phyloP scores from a whole-genome alignment of 2,113 vertebrate species.

The Emydura subglobosa region DNA sequence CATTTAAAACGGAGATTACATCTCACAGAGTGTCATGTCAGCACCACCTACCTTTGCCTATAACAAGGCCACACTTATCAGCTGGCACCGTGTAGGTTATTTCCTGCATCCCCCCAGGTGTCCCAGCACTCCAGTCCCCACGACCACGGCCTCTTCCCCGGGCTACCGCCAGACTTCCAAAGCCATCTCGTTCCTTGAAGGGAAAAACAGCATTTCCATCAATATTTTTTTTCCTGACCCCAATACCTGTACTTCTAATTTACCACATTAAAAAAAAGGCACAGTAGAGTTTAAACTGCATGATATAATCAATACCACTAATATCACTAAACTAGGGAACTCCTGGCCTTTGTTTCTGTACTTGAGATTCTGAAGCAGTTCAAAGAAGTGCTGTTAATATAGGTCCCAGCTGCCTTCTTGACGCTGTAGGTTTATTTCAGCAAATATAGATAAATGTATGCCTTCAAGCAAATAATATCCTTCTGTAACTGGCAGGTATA shows the following conservation, averaged over 20 bases:
- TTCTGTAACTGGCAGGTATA: background rate
- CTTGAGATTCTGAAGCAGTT: background rate
- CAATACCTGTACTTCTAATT: background rate
- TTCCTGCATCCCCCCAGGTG: slow-evolving; percentile 91
- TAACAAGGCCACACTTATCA: slow-evolving; percentile 98
- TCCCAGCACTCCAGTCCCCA: slow-evolving; percentile 88
- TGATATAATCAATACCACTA: background rate
- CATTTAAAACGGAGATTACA: background rate
- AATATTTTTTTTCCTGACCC: background rate
- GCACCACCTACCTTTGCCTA: slow-evolving; percentile 91
- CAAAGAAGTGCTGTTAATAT: background rate
- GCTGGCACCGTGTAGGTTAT: slow-evolving; percentile 97
- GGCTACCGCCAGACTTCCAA: slow-evolving; percentile 84
- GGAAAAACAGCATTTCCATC: background rate
- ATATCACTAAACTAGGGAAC: background rate
- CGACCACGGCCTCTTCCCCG: slow-evolving; percentile 86
- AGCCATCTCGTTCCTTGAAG: slow-evolving; percentile 93
- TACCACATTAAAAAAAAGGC: background rate
- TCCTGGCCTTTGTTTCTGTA: background rate
- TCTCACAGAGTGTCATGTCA: background rate
- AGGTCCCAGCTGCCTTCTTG: background rate
- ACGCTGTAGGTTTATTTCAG: background rate
- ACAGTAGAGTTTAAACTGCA: slow-evolving; percentile 29
- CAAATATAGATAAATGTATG: background rate
- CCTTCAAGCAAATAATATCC: background rate